A percentile compares a stretch with the other conserved stretches of the same genome.
Conservation (phyloP, 2,797 vertebrate species). For the Poeciliopsis paucimaculata region DNA sequence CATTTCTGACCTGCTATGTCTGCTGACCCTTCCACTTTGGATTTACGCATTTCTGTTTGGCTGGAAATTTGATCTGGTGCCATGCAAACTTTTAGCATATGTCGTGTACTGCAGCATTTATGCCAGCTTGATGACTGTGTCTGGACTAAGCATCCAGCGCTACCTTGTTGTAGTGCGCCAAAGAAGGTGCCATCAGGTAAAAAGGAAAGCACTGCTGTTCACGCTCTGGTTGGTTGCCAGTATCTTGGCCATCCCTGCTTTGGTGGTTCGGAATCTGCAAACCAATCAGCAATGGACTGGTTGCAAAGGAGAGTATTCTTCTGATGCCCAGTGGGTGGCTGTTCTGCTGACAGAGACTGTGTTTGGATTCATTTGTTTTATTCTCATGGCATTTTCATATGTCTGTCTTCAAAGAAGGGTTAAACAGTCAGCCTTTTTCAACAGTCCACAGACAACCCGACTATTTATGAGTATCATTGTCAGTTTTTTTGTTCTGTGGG, state of each 20-base stretch:
- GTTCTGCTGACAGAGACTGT: conserved; percentile 12
- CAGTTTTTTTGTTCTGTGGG: conserved; percentile 25
- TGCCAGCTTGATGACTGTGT: conserved; percentile 40
- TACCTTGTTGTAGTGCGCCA: conserved; percentile 58
- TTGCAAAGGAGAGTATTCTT: not conserved
- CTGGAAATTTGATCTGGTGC: conserved; percentile 44
- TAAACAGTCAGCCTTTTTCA: conserved; percentile 33
- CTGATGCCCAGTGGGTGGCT: not conserved
- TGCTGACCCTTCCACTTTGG: conserved; percentile 58
- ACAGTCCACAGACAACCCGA: conserved; percentile 27
- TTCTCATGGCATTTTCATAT: conserved; percentile 19
- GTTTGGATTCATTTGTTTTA: conserved; percentile 5
- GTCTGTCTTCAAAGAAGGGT: conserved; percentile 15
- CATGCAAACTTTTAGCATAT: conserved; percentile 57
- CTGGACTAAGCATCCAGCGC: conserved; percentile 60
- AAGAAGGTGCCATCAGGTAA: not conserved
- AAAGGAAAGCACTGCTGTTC: conserved; percentile 12
- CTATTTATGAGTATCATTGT: conserved; percentile 30
- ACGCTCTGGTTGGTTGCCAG: conserved; percentile 29
- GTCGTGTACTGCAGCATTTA: conserved; percentile 23
- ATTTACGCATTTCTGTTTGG: conserved; percentile 41
- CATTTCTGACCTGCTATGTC: conserved; percentile 58
- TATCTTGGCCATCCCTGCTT: conserved; percentile 19
- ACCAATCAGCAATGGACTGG: fast-evolving
- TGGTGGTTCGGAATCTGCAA: not conserved